A percentile compares a stretch with the other conserved stretches of the same genome.
These are phyloP conservation scores for Sinonovacula constricta DNA, from an alignment of 1,140 invertebrate genomes.

Conservation along the genomic window DNA sequence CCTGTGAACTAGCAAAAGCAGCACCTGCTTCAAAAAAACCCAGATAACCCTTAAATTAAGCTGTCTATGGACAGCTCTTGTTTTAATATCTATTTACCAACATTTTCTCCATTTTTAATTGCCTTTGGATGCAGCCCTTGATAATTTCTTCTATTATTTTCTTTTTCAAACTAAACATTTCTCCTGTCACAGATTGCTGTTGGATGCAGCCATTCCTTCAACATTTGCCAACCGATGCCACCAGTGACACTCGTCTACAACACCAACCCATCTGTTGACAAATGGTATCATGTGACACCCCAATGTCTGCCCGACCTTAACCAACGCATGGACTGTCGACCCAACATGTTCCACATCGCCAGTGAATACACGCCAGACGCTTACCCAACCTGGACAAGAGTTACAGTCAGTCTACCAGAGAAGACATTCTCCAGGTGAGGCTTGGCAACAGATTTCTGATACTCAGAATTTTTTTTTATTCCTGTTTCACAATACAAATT, in stretches of 20 bases:
- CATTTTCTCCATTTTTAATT: too few relatives aligned
- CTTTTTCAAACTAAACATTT: too few relatives aligned
- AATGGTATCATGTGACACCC: conserved; percentile 77
- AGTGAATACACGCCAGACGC: conserved; percentile 74
- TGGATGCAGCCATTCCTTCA: conserved; percentile 71
- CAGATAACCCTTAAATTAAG: too few relatives aligned
- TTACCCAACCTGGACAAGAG: conserved; percentile 76
- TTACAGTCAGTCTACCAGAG: conserved; percentile 76
- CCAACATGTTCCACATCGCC: conserved; percentile 76
- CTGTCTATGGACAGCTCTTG: too few relatives aligned
- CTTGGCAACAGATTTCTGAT: too few relatives aligned
- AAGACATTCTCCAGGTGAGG: conserved; percentile 78
- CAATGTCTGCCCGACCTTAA: conserved; percentile 75
- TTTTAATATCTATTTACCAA: too few relatives aligned
- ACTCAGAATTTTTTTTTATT: too few relatives aligned
- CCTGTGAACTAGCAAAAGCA: too few relatives aligned
- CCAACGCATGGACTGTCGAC: conserved; percentile 72
- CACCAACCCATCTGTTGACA: conserved; percentile 69
- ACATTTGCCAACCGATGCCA: conserved; percentile 61
- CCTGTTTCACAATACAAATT: too few relatives aligned
- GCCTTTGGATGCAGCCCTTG: too few relatives aligned
- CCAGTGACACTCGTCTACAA: conserved; percentile 75
- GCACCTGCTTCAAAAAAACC: too few relatives aligned
- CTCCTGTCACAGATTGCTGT: conserved; percentile 72
- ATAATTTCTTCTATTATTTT: too few relatives aligned